Evolutionary conservation across 2,888 invertebrate species (phyloP).

Genomic region (Automeris io): DNA sequence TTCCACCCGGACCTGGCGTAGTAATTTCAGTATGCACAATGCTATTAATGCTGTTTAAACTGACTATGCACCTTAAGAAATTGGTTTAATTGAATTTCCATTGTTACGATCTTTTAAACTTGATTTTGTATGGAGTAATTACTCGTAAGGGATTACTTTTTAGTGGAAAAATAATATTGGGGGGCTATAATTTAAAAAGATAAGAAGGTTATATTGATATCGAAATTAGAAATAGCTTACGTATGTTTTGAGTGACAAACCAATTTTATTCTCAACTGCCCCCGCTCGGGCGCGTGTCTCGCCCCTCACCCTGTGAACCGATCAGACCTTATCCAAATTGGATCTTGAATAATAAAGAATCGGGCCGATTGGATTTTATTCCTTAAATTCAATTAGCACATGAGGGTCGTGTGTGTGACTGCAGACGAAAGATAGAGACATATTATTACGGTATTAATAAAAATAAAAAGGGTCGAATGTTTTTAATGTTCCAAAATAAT

Average conservation of each 20-base stretch:
- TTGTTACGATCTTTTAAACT: no score
- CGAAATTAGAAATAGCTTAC: constrained; percentile 35
- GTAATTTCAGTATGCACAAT: no score
- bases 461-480: constrained; percentile 30
- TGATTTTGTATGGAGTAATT: no score
- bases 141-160: no score
- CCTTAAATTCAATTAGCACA: constrained; percentile 79
- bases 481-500: constrained; percentile 21
- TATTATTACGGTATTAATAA: constrained; percentile 67
- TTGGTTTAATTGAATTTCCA: no score
- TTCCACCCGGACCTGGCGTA: no score
- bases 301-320: constrained; percentile 59
- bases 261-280: constrained; percentile 75
- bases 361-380: constrained; percentile 78
- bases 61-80: no score
- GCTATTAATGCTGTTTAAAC: no score
- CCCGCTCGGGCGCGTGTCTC: constrained; percentile 41
- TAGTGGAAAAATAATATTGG: no score
- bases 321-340: constrained; percentile 79
- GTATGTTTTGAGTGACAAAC: constrained; percentile 78
- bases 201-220: no score
- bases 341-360: constrained; percentile 79
- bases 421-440: constrained; percentile 73
- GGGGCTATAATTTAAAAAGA: no score
- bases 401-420: constrained; percentile 74